Conservation (phyloP, 2,797 vertebrate species). For the Anisognathus igniventris region DNA sequence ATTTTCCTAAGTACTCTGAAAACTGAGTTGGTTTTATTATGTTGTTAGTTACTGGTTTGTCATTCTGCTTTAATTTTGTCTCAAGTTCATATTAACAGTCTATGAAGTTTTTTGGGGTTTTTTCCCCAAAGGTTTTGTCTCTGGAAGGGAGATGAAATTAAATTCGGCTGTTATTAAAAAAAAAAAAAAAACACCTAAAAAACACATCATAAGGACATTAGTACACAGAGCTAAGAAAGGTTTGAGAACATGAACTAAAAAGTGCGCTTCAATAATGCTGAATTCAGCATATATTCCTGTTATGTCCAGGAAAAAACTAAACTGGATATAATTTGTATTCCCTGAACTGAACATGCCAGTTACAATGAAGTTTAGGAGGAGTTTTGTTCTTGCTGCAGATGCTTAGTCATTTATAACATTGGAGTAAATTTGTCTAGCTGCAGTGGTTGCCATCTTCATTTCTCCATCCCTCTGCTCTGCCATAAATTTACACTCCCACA, state of each 20-base stretch:
- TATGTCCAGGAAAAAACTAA: neutral
- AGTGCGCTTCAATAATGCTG: neutral
- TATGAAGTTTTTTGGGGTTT: neutral
- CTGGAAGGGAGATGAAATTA: neutral
- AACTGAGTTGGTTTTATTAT: neutral
- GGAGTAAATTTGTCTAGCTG: slow-evolving; percentile 1
- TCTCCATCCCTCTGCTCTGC: neutral
- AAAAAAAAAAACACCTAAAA: neutral
- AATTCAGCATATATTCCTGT: neutral
- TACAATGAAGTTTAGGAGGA: neutral
- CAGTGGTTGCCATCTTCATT: neutral
- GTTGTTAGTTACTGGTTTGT: neutral
- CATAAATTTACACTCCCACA: slow-evolving; percentile 49
- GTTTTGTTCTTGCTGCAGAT: neutral
- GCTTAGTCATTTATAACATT: slow-evolving; percentile 17
- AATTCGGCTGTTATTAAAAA: neutral
- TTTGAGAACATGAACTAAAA: neutral
- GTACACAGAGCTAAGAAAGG: neutral
- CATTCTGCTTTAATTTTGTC: neutral
- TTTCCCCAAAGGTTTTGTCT: neutral
- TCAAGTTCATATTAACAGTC: neutral
- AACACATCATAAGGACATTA: neutral
- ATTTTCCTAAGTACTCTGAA: neutral
- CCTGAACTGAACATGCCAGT: neutral
- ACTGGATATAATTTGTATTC: neutral